These are phyloP conservation scores for Raja brachyura DNA, from an alignment of 2,113 vertebrate species.

Conservation along the genomic window DNA sequence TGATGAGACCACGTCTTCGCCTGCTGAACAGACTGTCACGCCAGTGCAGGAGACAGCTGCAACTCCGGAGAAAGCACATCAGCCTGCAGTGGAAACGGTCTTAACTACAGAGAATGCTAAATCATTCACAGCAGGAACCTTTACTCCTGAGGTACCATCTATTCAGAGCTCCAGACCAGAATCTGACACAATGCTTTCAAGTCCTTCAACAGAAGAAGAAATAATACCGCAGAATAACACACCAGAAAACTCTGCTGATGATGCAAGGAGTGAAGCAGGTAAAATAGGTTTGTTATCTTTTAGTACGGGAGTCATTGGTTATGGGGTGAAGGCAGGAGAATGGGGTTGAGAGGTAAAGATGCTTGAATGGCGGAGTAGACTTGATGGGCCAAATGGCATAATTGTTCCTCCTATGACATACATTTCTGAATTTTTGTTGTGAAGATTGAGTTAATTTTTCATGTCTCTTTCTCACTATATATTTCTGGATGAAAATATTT, in stretches of 20 bases:
- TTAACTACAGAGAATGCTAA: not conserved
- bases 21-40: not conserved
- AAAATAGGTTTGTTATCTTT: not conserved
- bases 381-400: too few species aligned
- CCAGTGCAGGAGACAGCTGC: not conserved
- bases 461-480: not conserved
- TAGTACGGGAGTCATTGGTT: too few species aligned
- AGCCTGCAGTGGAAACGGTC: not conserved
- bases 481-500: not conserved
- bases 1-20: too few species aligned
- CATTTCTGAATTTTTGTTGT: too few species aligned
- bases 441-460: not conserved
- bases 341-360: too few species aligned
- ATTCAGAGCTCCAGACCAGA: not conserved
- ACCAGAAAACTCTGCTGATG: not conserved
- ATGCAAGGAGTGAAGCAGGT: not conserved
- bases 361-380: too few species aligned
- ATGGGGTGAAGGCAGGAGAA: too few species aligned
- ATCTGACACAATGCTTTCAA: not conserved
- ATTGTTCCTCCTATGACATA: too few species aligned
- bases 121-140: too few species aligned
- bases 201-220: not conserved
- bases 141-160: constrained; percentile 8
- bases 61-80: not conserved
- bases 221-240: not conserved